Conservation (phyloP, 1,140 invertebrate genomes). For the Drosophila lowei region DNA sequence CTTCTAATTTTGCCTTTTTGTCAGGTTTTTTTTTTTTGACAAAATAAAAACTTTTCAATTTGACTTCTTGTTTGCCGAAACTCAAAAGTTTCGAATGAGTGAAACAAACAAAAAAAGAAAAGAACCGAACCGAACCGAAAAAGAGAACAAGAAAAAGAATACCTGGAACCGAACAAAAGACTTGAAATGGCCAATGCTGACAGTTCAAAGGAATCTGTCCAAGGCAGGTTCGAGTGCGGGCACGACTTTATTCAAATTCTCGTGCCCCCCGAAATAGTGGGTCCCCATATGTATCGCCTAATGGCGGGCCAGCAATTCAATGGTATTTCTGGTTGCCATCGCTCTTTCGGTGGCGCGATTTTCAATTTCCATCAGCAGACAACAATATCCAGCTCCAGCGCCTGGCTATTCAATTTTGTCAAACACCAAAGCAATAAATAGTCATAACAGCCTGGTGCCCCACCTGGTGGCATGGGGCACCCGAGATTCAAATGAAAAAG, state of each 20-base stretch:
- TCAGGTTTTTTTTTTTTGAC: conserved; percentile 24
- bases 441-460: conserved; percentile 38
- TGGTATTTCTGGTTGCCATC: conserved; percentile 17
- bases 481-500: conserved; percentile 22
- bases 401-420: conserved; percentile 67
- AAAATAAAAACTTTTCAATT: conserved; percentile 71
- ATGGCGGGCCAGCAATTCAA: conserved; percentile 48
- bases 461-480: too few relatives aligned
- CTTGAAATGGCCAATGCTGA: conserved; percentile 43
- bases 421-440: conserved; percentile 75
- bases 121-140: conserved; percentile 1
- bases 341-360: conserved; percentile 38
- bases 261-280: background rate
- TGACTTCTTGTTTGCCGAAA: conserved; percentile 53
- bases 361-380: conserved; percentile 50
- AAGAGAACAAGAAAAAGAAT: background rate
- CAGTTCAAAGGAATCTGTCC: conserved; percentile 39
- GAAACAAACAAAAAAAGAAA: conserved; percentile 12
- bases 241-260: conserved; percentile 22
- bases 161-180: conserved; percentile 33
- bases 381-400: conserved; percentile 21
- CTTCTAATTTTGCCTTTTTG: conserved; percentile 54
- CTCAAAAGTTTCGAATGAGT: conserved; percentile 53
- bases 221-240: background rate
- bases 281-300: conserved; percentile 1